phyloP scores from a whole-genome alignment of 2,888 invertebrate genomes.

The Gastracanthus pulcherrimus region DNA sequence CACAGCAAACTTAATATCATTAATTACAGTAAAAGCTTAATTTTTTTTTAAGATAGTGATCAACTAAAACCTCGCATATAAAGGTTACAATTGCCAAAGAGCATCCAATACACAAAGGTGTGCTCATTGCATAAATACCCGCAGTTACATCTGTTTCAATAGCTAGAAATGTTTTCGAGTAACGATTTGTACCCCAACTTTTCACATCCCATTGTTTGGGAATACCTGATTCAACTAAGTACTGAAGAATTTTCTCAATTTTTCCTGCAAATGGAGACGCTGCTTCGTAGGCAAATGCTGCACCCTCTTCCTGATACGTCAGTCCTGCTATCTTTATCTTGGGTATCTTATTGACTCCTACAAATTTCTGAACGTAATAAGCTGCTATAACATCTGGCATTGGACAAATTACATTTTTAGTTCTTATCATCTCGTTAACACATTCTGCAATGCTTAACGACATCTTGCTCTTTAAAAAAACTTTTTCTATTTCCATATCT shows the following conservation, averaged over 20 bases:
- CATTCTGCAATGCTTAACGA: background rate
- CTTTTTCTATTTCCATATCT: too few species aligned
- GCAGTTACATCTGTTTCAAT: background rate
- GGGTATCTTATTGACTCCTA: background rate
- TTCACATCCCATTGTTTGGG: background rate
- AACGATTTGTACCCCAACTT: background rate
- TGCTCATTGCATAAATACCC: background rate
- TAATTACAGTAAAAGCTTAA: too few species aligned
- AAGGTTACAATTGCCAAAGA: background rate
- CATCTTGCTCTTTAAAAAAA: background rate
- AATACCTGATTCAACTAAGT: background rate
- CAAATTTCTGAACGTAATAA: background rate
- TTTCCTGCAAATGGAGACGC: conserved; percentile 14
- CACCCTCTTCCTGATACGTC: background rate
- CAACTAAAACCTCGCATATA: too few species aligned
- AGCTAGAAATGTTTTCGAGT: background rate
- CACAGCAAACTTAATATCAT: too few species aligned
- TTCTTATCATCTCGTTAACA: background rate
- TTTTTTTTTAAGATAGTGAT: too few species aligned
- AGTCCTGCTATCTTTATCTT: background rate
- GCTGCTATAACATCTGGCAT: background rate
- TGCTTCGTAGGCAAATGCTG: background rate
- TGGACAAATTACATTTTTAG: conserved; percentile 7
- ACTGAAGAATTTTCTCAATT: background rate
- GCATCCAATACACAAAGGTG: background rate